Percentiles rank a stretch among this genome's conserved stretches.
These are phyloP conservation scores for Arctopsyche grandis DNA, from an alignment of 1,140 invertebrate genomes.

Conservation along the genomic window DNA sequence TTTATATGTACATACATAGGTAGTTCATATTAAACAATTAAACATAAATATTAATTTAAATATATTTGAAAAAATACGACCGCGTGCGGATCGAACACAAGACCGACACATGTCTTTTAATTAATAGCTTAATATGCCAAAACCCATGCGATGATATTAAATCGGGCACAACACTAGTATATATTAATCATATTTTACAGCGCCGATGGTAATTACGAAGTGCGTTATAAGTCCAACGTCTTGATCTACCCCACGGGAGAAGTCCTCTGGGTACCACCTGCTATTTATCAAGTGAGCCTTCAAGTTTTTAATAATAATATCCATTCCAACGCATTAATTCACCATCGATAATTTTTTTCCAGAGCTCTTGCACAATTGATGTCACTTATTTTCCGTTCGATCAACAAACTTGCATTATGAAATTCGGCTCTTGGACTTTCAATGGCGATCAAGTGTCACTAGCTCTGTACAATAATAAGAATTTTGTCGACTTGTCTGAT, in stretches of 20 bases:
- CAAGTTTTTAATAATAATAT: neutral
- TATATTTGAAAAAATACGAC: no score
- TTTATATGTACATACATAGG: no score
- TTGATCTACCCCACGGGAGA: conserved; percentile 93
- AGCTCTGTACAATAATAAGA: conserved; percentile 93
- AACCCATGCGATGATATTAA: no score
- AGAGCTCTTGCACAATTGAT: conserved; percentile 99
- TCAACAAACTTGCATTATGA: conserved; percentile 99
- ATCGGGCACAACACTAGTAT: no score
- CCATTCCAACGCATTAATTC: neutral
- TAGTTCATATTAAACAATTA: no score
- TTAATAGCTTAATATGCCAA: no score
- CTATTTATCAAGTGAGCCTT: conserved; percentile 86
- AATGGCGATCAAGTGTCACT: conserved; percentile 97
- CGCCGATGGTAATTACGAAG: conserved; percentile 96
- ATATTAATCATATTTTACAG: conserved; percentile 73
- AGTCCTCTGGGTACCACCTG: conserved; percentile 97
- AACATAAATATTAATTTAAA: no score
- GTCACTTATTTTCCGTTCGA: conserved; percentile 99
- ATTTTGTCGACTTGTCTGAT: conserved; percentile 94
- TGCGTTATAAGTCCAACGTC: conserved; percentile 97
- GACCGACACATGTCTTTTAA: no score
- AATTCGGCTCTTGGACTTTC: conserved; percentile 99
- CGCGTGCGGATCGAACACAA: no score
- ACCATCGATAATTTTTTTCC: conserved; percentile 55